phyloP scores from a whole-genome alignment of 2,113 vertebrate genomes.

The Notothenia coriiceps region DNA sequence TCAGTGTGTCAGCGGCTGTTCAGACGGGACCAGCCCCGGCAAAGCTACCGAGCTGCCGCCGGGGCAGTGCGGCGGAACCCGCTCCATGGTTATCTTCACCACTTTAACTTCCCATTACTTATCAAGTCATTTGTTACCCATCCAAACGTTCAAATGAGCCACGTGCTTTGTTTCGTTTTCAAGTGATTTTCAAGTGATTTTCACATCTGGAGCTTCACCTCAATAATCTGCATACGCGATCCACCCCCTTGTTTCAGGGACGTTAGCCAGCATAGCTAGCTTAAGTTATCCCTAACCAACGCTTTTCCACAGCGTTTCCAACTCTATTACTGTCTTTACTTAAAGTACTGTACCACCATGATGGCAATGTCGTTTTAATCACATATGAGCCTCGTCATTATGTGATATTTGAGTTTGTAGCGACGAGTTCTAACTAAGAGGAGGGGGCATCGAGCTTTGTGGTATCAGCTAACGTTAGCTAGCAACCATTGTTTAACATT shows the following conservation, averaged over 20 bases:
- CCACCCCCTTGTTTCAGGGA: constrained; percentile 20
- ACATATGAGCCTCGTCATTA: not conserved
- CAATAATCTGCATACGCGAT: not conserved
- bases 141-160: too few species aligned
- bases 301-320: accelerated
- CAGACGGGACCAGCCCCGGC: constrained; percentile 50
- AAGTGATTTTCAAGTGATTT: not conserved
- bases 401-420: not conserved
- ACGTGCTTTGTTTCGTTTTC: not conserved
- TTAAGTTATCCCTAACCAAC: not conserved
- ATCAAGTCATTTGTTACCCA: too few species aligned
- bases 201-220: constrained; percentile 42
- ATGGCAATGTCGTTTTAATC: accelerated
- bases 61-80: constrained; percentile 19
- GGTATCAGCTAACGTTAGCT: constrained; percentile 47
- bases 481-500: constrained; percentile 61
- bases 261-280: constrained; percentile 25
- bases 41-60: constrained; percentile 43
- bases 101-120: not conserved
- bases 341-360: too few species aligned
- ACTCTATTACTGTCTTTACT: too few species aligned
- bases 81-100: accelerated
- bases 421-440: not conserved
- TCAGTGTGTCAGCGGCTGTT: constrained; percentile 24
- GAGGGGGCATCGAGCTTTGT: constrained; percentile 14